These are phyloP conservation scores for Myripristis jacobus DNA, from an alignment of 2,797 vertebrate genomes.

Conservation along the genomic window DNA sequence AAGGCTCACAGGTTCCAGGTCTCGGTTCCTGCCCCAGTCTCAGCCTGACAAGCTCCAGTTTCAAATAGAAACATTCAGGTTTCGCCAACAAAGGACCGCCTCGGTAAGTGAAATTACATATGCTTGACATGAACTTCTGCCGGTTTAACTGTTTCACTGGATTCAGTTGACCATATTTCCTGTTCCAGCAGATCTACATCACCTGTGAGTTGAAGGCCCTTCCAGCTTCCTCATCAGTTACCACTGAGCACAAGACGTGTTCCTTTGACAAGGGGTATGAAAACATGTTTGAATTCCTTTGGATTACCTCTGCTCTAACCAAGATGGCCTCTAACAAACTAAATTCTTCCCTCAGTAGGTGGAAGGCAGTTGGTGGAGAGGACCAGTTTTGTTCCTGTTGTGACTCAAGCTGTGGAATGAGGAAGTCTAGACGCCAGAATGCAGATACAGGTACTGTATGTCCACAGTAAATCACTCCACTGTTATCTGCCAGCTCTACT, in stretches of 20 bases:
- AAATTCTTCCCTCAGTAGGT: background rate
- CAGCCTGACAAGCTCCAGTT: background rate
- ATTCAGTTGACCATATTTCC: too few relatives aligned
- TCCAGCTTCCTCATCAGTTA: background rate
- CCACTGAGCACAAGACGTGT: background rate
- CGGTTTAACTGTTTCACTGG: too few relatives aligned
- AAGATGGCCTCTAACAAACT: background rate
- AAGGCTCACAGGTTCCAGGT: background rate
- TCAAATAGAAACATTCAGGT: background rate
- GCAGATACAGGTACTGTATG: background rate
- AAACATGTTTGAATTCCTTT: background rate
- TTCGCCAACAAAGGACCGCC: background rate
- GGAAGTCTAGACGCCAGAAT: background rate
- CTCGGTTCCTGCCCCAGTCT: background rate
- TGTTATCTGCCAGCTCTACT: too few relatives aligned
- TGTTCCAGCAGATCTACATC: background rate
- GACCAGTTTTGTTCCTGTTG: conserved; percentile 17
- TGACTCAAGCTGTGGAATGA: conserved; percentile 9
- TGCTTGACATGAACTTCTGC: too few relatives aligned
- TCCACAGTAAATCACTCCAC: too few relatives aligned
- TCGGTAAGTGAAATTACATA: too few relatives aligned
- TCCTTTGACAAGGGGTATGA: background rate
- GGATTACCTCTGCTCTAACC: background rate
- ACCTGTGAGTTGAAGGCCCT: background rate
- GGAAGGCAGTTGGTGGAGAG: background rate